A percentile compares a stretch with the other conserved stretches of the same genome.
phyloP scores from a whole-genome alignment of 2,113 vertebrate species.

The Macaca nemestrina region DNA sequence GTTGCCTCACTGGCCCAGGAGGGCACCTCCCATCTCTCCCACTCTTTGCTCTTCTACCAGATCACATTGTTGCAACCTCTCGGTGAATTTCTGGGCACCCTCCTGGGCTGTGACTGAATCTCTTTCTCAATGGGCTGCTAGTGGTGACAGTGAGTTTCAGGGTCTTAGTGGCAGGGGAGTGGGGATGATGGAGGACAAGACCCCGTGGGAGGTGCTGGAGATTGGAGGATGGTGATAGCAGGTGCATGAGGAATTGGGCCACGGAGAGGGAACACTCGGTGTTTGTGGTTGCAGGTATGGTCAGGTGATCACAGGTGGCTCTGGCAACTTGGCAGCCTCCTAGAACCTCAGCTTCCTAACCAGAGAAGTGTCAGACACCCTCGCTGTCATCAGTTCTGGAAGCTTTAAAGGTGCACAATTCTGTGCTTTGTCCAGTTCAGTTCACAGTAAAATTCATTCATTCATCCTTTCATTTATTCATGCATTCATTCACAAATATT shows the following conservation, averaged over 20 bases:
- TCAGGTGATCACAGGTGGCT: neutral
- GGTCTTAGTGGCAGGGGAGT: neutral
- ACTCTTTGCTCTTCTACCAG: neutral
- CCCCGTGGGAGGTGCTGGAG: neutral
- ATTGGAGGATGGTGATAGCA: too few relatives aligned
- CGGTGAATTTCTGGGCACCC: neutral
- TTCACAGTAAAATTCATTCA: neutral
- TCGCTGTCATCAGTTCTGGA: neutral
- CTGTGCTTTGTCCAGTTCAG: neutral
- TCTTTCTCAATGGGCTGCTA: neutral
- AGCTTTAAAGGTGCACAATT: neutral
- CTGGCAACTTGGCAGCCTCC: neutral
- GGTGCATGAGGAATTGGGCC: neutral
- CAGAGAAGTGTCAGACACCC: neutral
- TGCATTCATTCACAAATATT: neutral
- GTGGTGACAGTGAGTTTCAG: neutral
- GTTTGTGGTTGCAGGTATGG: rapidly evolving
- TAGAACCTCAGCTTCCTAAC: neutral
- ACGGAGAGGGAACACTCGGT: too few relatives aligned
- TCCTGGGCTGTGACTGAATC: neutral
- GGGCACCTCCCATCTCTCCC: neutral
- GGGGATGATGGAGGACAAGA: neutral
- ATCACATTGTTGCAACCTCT: neutral
- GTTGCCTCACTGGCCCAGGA: neutral
- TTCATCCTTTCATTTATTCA: neutral